phyloP scores from a whole-genome alignment of 2,888 invertebrate genomes.

The Spodoptera littoralis region DNA sequence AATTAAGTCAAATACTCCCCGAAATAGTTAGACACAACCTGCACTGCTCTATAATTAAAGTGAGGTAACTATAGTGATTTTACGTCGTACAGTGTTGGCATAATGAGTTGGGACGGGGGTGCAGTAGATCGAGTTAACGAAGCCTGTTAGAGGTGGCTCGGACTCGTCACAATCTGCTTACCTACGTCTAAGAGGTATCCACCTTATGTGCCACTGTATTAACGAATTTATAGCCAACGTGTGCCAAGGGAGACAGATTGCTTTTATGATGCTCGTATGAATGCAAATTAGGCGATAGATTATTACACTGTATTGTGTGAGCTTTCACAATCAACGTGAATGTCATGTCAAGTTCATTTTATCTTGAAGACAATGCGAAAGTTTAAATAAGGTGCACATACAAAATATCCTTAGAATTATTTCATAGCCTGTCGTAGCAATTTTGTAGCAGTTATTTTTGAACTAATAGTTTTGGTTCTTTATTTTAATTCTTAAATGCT shows the following conservation, averaged over 20 bases:
- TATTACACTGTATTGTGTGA: not conserved
- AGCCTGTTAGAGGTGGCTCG: constrained; percentile 69
- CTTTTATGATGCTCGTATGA: constrained; percentile 28
- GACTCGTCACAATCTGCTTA: constrained; percentile 70
- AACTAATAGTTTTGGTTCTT: too few species aligned
- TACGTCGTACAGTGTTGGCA: constrained; percentile 41
- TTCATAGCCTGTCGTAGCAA: constrained; percentile 30
- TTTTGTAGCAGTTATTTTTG: constrained; percentile 12
- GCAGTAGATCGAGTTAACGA: constrained; percentile 72
- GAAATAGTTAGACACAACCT: constrained; percentile 3
- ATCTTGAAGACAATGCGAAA: too few species aligned
- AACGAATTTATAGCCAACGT: constrained; percentile 23
- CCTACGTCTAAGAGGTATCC: constrained; percentile 59
- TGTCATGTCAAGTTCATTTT: too few species aligned
- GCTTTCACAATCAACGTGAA: too few species aligned
- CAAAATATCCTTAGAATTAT: constrained; percentile 1
- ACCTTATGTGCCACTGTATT: constrained; percentile 19
- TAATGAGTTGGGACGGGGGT: constrained; percentile 59
- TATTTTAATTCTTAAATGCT: too few species aligned
- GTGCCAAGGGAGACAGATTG: constrained; percentile 20
- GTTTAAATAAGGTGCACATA: too few species aligned
- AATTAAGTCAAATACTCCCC: not conserved
- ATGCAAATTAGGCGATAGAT: constrained; percentile 27
- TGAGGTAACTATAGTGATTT: constrained; percentile 45
- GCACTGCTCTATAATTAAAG: constrained; percentile 31